These are phyloP conservation scores for Elymnias hypermnestra DNA, from an alignment of 1,140 invertebrate species.

Conservation along the genomic window DNA sequence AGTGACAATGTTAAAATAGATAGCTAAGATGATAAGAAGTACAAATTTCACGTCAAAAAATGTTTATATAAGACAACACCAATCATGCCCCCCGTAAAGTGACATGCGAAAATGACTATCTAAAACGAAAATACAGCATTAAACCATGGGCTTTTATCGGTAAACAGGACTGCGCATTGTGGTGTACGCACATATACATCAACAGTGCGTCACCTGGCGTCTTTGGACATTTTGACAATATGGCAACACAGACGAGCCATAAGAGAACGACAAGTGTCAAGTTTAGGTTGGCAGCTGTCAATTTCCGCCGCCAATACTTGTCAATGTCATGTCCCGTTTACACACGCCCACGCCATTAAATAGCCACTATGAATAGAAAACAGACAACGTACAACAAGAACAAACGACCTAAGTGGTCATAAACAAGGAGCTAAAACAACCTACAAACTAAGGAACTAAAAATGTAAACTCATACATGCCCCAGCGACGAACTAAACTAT, in stretches of 20 bases:
- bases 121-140: constrained; percentile 51
- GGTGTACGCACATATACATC: too few relatives aligned
- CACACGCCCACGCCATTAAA: constrained; percentile 8
- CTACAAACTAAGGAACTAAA: constrained; percentile 43
- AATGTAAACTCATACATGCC: constrained; percentile 23
- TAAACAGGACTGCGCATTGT: not conserved
- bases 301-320: too few relatives aligned
- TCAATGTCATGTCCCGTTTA: not conserved
- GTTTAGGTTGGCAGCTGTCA: too few relatives aligned
- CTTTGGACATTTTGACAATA: too few relatives aligned
- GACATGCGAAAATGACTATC: constrained; percentile 64
- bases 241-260: not conserved
- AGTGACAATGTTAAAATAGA: constrained; percentile 16
- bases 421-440: constrained; percentile 49
- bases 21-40: constrained; percentile 15
- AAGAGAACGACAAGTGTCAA: too few relatives aligned
- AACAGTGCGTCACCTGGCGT: too few relatives aligned
- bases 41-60: constrained; percentile 36
- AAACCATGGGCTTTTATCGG: not conserved
- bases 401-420: constrained; percentile 37
- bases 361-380: constrained; percentile 46
- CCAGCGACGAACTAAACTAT: constrained; percentile 24
- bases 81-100: constrained; percentile 51
- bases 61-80: constrained; percentile 38
- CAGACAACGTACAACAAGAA: constrained; percentile 62